Evolutionary conservation across 2,888 invertebrate species (phyloP).

Genomic region (Lampropteryx suffumata): DNA sequence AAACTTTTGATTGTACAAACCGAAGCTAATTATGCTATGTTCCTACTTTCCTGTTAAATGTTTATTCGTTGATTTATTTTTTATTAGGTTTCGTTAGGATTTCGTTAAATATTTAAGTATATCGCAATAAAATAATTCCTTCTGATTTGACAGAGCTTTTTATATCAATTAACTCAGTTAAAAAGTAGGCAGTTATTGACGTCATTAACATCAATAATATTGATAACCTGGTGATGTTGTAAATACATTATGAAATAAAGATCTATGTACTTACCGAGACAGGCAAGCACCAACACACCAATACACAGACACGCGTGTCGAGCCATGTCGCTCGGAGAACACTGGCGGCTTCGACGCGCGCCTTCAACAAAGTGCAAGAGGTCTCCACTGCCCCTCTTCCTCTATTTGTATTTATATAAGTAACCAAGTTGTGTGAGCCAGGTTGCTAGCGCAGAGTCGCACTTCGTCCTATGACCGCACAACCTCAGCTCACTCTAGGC

Average conservation of each 20-base stretch:
- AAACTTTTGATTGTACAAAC: no score
- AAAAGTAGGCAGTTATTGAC: no score
- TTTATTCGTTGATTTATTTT: no score
- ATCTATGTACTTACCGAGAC: slow-evolving; percentile 70
- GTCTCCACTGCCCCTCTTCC: slow-evolving; percentile 79
- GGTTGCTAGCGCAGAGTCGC: slow-evolving; percentile 53
- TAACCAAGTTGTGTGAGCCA: slow-evolving; percentile 62
- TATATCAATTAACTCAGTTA: no score
- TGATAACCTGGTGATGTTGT: neutral
- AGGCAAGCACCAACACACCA: slow-evolving; percentile 72
- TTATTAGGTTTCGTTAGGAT: no score
- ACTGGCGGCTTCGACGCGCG: slow-evolving; percentile 71
- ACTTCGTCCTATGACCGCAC: slow-evolving; percentile 63
- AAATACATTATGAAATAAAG: slow-evolving; percentile 19
- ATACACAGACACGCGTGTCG: slow-evolving; percentile 79
- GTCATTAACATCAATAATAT: neutral
- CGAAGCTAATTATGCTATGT: no score
- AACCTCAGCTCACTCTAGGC: slow-evolving; percentile 57
- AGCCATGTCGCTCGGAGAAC: slow-evolving; percentile 80
- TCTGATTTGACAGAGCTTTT: no score
- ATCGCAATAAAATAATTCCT: no score
- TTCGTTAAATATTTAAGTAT: no score
- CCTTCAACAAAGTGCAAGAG: slow-evolving; percentile 79
- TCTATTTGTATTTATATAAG: slow-evolving; percentile 82
- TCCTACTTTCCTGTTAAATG: no score